A percentile compares a stretch with the other conserved stretches of the same genome.
Evolutionary conservation across 1,140 invertebrate genomes (phyloP).

Genomic region (Caenorhabditis tropicalis): DNA sequence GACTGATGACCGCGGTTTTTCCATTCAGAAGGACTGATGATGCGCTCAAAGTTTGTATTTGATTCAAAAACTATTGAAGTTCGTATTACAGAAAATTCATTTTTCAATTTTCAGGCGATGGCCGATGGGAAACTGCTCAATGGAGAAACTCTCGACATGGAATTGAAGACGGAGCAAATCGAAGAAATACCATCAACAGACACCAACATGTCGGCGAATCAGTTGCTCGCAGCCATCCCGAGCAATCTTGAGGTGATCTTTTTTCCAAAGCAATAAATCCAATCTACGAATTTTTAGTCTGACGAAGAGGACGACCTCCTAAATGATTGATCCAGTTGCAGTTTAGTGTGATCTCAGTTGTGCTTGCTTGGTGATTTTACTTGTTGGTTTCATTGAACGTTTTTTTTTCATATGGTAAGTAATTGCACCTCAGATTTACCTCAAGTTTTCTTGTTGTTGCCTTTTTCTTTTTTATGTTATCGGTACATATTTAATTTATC

Average conservation of each 20-base stretch:
- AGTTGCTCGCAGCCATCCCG: conserved; percentile 18
- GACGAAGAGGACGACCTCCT: conserved; percentile 17
- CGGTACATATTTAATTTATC: background rate
- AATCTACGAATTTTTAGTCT: conserved; percentile 2
- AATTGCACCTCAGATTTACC: background rate
- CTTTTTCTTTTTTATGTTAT: background rate
- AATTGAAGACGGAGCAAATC: background rate
- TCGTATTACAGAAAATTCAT: too few relatives aligned
- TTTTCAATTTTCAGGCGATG: background rate
- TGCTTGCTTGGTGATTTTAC: conserved; percentile 9
- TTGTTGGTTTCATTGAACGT: background rate
- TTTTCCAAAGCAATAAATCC: background rate
- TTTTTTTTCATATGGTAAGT: conserved; percentile 18
- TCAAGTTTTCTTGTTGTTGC: background rate
- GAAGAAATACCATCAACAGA: conserved; percentile 15
- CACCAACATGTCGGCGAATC: conserved; percentile 12
- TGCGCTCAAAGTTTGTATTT: background rate
- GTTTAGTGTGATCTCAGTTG: background rate
- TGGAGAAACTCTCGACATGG: background rate
- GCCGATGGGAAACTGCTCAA: background rate
- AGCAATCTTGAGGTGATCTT: conserved; percentile 10
- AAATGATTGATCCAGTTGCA: conserved; percentile 1
- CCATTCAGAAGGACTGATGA: conserved; percentile 1
- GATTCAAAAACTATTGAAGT: too few relatives aligned
- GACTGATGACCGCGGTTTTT: conserved; percentile 3